Conservation (phyloP, 2,113 vertebrate genomes). For the Rhynchomys soricoides region DNA sequence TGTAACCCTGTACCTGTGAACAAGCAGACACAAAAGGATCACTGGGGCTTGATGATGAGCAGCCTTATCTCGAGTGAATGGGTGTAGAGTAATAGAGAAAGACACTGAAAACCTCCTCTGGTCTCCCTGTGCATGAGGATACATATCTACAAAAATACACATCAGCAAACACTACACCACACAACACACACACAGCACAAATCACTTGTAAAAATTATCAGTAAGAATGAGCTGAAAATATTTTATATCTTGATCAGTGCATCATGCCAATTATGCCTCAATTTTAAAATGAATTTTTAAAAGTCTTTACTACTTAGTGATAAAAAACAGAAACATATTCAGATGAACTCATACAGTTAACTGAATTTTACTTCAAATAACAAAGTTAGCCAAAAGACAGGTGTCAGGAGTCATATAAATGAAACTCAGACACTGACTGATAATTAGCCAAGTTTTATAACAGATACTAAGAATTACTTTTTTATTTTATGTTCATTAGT, state of each 20-base stretch:
- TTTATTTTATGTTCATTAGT: neutral
- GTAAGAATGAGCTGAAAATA: neutral
- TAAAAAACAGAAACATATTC: constrained; percentile 11
- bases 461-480: neutral
- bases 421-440: neutral
- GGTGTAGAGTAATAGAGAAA: neutral
- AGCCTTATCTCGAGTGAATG: neutral
- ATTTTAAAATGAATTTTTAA: constrained; percentile 17
- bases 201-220: neutral
- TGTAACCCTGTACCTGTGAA: neutral
- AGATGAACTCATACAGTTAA: neutral
- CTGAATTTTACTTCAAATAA: neutral
- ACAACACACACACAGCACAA: neutral
- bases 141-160: neutral
- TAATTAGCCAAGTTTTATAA: neutral
- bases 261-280: neutral
- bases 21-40: neutral
- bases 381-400: neutral
- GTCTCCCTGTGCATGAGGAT: neutral
- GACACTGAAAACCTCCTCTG: neutral
- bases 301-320: neutral
- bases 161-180: neutral
- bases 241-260: neutral
- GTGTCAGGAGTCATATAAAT: neutral
- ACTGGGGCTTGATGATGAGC: neutral